phyloP scores from a whole-genome alignment of 2,797 vertebrate species.

The Psittacula derbiana region DNA sequence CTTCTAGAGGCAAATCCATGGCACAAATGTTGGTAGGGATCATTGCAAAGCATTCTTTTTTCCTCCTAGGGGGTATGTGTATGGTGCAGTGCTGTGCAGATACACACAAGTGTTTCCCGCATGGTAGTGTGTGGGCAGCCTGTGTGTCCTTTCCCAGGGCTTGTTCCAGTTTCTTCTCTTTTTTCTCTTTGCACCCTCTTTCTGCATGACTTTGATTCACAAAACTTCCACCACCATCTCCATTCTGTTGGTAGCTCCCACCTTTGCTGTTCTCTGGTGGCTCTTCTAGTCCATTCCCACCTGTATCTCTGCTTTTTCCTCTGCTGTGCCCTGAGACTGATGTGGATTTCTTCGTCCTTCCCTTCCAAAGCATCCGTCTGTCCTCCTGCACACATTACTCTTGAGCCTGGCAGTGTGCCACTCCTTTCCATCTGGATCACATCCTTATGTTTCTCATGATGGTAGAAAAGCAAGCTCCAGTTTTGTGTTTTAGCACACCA shows the following conservation, averaged over 20 bases:
- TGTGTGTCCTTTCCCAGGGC: background rate
- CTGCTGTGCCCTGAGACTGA: background rate
- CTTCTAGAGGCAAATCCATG: background rate
- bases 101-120: background rate
- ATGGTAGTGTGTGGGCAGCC: background rate
- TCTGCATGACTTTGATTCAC: background rate
- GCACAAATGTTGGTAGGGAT: background rate
- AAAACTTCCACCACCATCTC: background rate
- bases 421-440: background rate
- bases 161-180: background rate
- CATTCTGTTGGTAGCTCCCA: fast-evolving
- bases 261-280: background rate
- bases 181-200: background rate
- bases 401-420: background rate
- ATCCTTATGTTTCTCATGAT: background rate
- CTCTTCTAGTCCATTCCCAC: background rate
- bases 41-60: background rate
- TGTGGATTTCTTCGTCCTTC: background rate
- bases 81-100: background rate
- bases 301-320: background rate
- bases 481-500: background rate
- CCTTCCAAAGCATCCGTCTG: background rate
- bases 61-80: background rate
- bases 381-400: background rate
- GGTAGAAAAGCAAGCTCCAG: background rate